Evolutionary conservation across 2,888 invertebrate species (phyloP).

Genomic region (Sesia bembeciformis): DNA sequence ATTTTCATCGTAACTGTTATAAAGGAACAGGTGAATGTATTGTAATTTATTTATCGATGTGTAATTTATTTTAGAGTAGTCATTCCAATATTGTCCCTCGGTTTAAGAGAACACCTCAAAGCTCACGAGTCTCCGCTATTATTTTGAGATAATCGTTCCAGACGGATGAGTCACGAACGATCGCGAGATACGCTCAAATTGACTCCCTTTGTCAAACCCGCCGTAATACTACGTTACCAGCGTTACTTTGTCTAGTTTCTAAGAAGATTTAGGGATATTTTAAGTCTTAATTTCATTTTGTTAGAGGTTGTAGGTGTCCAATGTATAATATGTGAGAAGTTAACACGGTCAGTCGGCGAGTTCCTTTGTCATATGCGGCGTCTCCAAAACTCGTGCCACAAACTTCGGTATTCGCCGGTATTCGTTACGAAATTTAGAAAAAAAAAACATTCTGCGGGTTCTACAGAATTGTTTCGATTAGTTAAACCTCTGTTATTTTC

Average conservation of each 20-base stretch:
- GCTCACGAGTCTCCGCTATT: conserved; percentile 15
- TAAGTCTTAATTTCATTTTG: background rate
- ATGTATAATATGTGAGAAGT: too few relatives aligned
- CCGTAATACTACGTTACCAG: conserved; percentile 1
- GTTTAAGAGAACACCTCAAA: background rate
- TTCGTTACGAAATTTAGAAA: too few relatives aligned
- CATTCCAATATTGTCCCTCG: background rate
- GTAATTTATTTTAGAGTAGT: background rate
- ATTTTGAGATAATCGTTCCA: conserved; percentile 48
- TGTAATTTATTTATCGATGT: too few relatives aligned
- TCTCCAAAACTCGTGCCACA: conserved; percentile 20
- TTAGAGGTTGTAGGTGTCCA: background rate
- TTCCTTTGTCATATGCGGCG: conserved; percentile 10
- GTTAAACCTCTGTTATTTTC: too few relatives aligned
- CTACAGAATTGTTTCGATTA: too few relatives aligned
- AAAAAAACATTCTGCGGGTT: too few relatives aligned
- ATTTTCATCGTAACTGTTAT: too few relatives aligned
- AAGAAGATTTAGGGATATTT: background rate
- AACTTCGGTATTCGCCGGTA: background rate
- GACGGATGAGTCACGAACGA: conserved; percentile 62
- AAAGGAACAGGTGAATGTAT: too few relatives aligned
- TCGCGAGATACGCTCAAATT: conserved; percentile 51
- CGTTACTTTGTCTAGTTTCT: background rate
- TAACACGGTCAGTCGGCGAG: background rate
- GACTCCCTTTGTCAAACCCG: conserved; percentile 58